Evolutionary conservation across 2,113 vertebrate species (phyloP).

Genomic region (Labrus mixtus): DNA sequence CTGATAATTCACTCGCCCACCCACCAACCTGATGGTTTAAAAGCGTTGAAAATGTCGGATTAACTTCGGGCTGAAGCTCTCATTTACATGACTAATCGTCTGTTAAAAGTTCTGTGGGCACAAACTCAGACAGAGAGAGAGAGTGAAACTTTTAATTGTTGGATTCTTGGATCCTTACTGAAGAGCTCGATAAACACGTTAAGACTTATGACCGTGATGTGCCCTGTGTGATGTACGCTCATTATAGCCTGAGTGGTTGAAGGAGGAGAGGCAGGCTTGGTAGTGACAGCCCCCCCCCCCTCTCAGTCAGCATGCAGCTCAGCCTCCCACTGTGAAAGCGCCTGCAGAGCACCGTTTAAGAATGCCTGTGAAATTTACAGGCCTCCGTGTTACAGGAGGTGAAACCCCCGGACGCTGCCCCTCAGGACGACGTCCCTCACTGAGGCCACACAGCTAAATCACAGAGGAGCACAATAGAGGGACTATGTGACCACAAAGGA

Average conservation of each 20-base stretch:
- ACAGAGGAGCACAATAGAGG: slow-evolving; percentile 64
- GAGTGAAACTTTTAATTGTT: slow-evolving; percentile 26
- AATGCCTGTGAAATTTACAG: slow-evolving; percentile 71
- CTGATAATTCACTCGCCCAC: slow-evolving; percentile 56
- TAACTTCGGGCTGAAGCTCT: slow-evolving; percentile 31
- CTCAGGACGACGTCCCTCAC: slow-evolving; percentile 64
- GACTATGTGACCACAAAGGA: slow-evolving; percentile 73
- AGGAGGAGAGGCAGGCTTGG: slow-evolving; percentile 50
- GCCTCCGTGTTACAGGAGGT: slow-evolving; percentile 55
- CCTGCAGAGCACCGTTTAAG: slow-evolving; percentile 65
- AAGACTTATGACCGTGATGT: slow-evolving; percentile 30
- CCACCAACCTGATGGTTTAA: slow-evolving; percentile 44
- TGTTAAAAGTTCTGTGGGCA: slow-evolving; percentile 29
- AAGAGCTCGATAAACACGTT: slow-evolving; percentile 33
- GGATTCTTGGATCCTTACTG: slow-evolving; percentile 18
- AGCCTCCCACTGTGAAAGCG: slow-evolving; percentile 71
- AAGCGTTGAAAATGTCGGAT: slow-evolving; percentile 57
- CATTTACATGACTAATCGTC: slow-evolving; percentile 26
- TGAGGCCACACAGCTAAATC: slow-evolving; percentile 43
- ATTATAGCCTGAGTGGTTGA: slow-evolving; percentile 45
- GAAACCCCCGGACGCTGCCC: slow-evolving; percentile 63
- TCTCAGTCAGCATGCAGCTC: slow-evolving; percentile 54
- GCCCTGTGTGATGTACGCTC: slow-evolving; percentile 23
- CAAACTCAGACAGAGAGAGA: background rate
- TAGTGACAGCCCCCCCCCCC: slow-evolving; percentile 61